Conservation (phyloP, 2,113 vertebrate genomes). For the Rynchops niger region DNA sequence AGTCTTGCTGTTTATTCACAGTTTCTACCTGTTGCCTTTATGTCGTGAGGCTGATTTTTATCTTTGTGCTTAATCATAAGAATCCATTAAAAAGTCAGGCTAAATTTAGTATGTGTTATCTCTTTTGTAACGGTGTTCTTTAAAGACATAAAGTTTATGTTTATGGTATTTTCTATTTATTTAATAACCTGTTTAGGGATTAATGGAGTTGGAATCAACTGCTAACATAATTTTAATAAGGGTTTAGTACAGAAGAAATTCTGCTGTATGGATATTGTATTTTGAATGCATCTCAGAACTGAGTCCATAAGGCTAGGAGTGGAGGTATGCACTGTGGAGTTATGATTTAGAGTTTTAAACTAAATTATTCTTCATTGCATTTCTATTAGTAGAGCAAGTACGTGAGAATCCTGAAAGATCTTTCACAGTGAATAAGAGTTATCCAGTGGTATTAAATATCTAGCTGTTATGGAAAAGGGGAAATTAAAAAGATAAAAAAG, state of each 20-base stretch:
- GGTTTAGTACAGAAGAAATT: neutral
- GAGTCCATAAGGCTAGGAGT: neutral
- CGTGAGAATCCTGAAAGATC: neutral
- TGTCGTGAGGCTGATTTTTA: neutral
- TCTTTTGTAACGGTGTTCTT: neutral
- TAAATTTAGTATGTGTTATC: neutral
- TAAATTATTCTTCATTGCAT: neutral
- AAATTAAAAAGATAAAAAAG: neutral
- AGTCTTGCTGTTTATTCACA: neutral
- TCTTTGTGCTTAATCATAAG: neutral
- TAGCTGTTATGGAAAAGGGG: neutral
- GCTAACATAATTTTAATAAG: neutral
- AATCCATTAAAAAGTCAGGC: neutral
- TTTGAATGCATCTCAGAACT: neutral
- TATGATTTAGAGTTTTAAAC: neutral
- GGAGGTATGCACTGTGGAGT: neutral
- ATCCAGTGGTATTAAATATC: neutral
- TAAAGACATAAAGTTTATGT: fast-evolving
- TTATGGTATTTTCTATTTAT: neutral
- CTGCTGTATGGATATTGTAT: neutral
- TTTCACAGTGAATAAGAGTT: neutral
- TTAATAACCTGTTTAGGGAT: neutral
- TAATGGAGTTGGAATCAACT: neutral
- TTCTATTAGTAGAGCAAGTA: neutral
- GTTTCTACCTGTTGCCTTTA: neutral